Conservation (phyloP, 1,140 invertebrate genomes). For the Limonius californicus region DNA sequence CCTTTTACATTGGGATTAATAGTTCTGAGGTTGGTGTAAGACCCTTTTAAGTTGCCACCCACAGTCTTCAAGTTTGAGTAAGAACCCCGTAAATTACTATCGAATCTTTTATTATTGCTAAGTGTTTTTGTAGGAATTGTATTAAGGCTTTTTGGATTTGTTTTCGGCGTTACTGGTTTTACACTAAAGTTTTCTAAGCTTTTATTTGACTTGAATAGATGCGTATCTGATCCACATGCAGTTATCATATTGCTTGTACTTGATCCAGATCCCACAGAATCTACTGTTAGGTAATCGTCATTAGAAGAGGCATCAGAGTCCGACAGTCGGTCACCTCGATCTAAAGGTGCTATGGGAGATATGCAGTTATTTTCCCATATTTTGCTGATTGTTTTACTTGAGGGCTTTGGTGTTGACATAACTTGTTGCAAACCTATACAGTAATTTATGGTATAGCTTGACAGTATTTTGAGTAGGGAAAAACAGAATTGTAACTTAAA, state of each 20-base stretch:
- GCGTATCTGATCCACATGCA: slow-evolving; percentile 2
- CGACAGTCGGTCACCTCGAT: slow-evolving; percentile 28
- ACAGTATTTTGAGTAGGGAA: no score
- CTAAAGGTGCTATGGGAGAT: slow-evolving; percentile 35
- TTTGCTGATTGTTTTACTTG: slow-evolving; percentile 15
- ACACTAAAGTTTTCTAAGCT: not conserved
- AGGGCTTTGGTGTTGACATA: slow-evolving; percentile 44
- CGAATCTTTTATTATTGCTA: slow-evolving; percentile 11
- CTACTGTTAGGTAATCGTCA: slow-evolving; percentile 33
- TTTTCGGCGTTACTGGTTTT: not conserved
- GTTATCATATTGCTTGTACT: not conserved
- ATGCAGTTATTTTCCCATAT: slow-evolving; percentile 27
- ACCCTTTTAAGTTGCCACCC: slow-evolving; percentile 33
- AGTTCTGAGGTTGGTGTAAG: slow-evolving; percentile 39
- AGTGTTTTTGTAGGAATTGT: not conserved
- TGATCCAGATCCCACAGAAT: slow-evolving; percentile 19
- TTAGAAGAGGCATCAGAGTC: slow-evolving; percentile 39
- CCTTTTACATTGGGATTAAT: slow-evolving; percentile 32
- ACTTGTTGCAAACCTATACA: slow-evolving; percentile 32
- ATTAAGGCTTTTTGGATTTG: slow-evolving; percentile 7
- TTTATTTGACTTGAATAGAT: not conserved
- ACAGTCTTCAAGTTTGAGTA: slow-evolving; percentile 37
- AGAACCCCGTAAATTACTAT: slow-evolving; percentile 15
- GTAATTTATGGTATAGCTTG: not conserved
- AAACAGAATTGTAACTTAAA: no score